Evolutionary conservation across 2,888 invertebrate genomes (phyloP).

Genomic region (Pammene aurita): DNA sequence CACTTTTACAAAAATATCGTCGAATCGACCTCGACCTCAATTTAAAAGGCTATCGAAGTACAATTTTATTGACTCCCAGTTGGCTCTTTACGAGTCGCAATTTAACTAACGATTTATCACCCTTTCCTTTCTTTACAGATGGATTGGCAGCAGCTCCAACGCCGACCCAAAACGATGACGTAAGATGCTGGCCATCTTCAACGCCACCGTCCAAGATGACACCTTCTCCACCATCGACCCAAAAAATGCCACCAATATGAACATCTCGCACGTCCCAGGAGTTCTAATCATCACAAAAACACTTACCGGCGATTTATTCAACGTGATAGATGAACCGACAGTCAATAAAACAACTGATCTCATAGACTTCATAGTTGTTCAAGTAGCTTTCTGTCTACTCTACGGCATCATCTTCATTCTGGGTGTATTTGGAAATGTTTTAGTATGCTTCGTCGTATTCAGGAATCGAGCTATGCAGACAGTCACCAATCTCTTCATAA

Average conservation of each 20-base stretch:
- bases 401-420: constrained; percentile 91
- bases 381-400: constrained; percentile 88
- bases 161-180: constrained; percentile 45
- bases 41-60: constrained; percentile 22
- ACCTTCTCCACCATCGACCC: constrained; percentile 51
- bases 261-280: constrained; percentile 65
- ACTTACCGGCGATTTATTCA: constrained; percentile 72
- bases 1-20: background rate
- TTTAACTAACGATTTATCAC: constrained; percentile 40
- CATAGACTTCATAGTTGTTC: constrained; percentile 86
- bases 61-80: constrained; percentile 30
- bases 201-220: constrained; percentile 54
- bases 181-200: constrained; percentile 58
- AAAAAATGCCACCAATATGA: constrained; percentile 68
- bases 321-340: constrained; percentile 73
- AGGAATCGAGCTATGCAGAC: constrained; percentile 95
- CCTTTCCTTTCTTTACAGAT: constrained; percentile 64
- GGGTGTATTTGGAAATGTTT: constrained; percentile 90
- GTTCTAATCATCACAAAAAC: constrained; percentile 74
- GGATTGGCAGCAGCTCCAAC: constrained; percentile 55
- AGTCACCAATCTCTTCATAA: constrained; percentile 95
- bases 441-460: constrained; percentile 94
- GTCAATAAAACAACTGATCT: constrained; percentile 79
- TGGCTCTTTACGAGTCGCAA: constrained; percentile 29
- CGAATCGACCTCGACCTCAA: constrained; percentile 6